These are phyloP conservation scores for Drosophila stalkeri DNA, from an alignment of 2,888 invertebrate species.

Conservation along the genomic window DNA sequence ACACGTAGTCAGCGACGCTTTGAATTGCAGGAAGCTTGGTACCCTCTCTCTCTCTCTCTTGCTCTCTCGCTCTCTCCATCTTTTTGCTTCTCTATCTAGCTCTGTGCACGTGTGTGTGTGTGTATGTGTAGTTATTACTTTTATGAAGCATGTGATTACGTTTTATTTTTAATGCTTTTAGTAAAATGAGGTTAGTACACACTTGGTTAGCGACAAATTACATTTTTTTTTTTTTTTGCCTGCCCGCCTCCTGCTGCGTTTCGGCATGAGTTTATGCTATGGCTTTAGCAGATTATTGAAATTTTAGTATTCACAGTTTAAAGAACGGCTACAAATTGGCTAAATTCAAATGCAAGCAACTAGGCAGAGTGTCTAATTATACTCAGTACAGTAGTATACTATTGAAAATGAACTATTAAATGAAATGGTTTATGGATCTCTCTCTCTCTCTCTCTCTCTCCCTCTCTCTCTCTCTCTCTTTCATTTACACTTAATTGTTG, in stretches of 20 bases:
- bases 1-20: conserved; percentile 72
- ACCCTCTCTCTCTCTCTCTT: not conserved
- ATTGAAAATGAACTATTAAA: not conserved
- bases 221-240: conserved; percentile 50
- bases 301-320: conserved; percentile 34
- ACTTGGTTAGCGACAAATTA: conserved; percentile 81
- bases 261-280: conserved; percentile 1
- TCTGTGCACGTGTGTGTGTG: conserved; percentile 35
- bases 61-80: not conserved
- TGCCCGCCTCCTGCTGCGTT: not conserved
- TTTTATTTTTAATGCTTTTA: conserved; percentile 81
- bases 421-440: conserved; percentile 1
- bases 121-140: conserved; percentile 79
- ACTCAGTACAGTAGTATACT: not conserved
- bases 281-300: conserved; percentile 49
- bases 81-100: conserved; percentile 4
- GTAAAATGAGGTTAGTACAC: conserved; percentile 81
- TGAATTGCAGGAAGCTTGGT: conserved; percentile 71
- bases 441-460: not conserved
- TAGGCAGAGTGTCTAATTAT: not conserved
- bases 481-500: conserved; percentile 32
- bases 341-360: not conserved
- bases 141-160: conserved; percentile 82
- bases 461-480: not conserved
- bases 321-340: conserved; percentile 13